Percentiles rank a stretch among this genome's conserved stretches.
Evolutionary conservation across 2,113 vertebrate genomes (phyloP).

Genomic region (Hypanus sabinus): DNA sequence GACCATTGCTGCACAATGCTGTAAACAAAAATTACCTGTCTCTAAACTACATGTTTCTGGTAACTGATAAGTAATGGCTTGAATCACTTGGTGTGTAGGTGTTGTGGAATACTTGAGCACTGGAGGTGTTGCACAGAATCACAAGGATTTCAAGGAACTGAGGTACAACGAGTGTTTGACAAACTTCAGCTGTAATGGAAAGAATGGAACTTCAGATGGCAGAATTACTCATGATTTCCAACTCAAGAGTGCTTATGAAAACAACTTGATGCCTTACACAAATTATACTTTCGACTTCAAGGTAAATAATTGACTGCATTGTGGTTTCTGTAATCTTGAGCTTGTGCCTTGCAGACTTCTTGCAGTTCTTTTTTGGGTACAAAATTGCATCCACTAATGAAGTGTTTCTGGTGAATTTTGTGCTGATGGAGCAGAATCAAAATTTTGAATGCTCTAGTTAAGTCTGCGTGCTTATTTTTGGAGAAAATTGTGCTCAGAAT

Average conservation of each 20-base stretch:
- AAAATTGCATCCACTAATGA: neutral
- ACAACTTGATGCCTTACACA: conserved; percentile 96
- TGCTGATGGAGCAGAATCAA: neutral
- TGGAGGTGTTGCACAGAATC: conserved; percentile 92
- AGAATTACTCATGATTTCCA: conserved; percentile 95
- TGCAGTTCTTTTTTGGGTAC: neutral
- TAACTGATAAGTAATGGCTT: neutral
- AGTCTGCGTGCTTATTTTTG: neutral
- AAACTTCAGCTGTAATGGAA: conserved; percentile 94
- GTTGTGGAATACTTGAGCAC: conserved; percentile 96
- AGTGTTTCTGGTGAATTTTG: neutral
- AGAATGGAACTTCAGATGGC: conserved; percentile 80
- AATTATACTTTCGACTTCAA: conserved; percentile 99
- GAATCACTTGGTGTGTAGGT: conserved; percentile 57
- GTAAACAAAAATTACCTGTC: neutral
- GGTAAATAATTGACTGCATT: conserved; percentile 54
- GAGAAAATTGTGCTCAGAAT: neutral
- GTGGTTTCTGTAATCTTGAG: neutral
- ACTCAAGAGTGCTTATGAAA: conserved; percentile 94
- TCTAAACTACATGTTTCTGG: neutral
- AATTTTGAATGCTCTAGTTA: neutral
- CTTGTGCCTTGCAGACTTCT: neutral
- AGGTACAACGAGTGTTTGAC: conserved; percentile 91
- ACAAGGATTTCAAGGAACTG: conserved; percentile 98
- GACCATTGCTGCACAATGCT: neutral